These are phyloP conservation scores for Dallia pectoralis DNA, from an alignment of 2,797 vertebrate species.

Conservation along the genomic window DNA sequence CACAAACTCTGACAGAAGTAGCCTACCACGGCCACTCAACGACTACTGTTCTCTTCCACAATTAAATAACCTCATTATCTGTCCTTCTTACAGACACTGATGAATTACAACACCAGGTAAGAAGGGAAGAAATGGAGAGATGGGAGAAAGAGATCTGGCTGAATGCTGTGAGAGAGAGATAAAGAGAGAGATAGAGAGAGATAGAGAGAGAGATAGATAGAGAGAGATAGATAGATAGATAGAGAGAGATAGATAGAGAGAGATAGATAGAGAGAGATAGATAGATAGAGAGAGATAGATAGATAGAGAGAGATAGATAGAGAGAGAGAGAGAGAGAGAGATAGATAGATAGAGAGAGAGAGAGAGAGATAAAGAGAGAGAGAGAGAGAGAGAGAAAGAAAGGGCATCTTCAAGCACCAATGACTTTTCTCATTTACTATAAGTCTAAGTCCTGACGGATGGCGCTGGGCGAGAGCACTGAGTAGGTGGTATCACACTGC, in stretches of 20 bases:
- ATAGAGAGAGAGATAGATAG: conserved; percentile 19
- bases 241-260: conserved; percentile 18
- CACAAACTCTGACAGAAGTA: not conserved
- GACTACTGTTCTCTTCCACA: not conserved
- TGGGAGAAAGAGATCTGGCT: not conserved
- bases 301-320: not conserved
- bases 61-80: not conserved
- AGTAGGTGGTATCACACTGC: conserved; percentile 46
- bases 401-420: conserved; percentile 65
- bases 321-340: not conserved
- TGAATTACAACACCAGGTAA: not conserved
- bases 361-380: not conserved
- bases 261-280: conserved; percentile 26
- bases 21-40: not conserved
- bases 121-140: not conserved
- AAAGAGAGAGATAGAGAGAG: not conserved
- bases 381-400: conserved; percentile 1
- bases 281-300: not conserved
- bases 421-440: conserved; percentile 31
- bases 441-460: too few species aligned
- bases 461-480: too few species aligned
- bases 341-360: not conserved
- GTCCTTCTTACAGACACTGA: not conserved
- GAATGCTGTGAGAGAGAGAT: not conserved
- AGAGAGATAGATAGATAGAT: not conserved